Percentiles rank a stretch among this genome's conserved stretches.
Evolutionary conservation across 64 coral and sea anemone genomes (phyloP).

Genomic region (Anthopleura sola): DNA sequence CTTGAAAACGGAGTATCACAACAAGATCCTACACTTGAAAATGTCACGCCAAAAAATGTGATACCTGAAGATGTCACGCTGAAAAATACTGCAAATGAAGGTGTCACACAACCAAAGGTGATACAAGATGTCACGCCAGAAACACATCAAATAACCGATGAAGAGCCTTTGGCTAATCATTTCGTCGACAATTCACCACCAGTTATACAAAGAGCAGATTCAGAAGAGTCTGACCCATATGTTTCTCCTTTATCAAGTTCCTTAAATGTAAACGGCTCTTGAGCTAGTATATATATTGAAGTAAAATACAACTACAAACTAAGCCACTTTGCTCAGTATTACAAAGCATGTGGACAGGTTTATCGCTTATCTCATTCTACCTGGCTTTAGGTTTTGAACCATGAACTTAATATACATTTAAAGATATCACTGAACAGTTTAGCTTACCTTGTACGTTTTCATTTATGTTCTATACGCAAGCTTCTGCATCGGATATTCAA

Average conservation of each 20-base stretch:
- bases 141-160: background rate
- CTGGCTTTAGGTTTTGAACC: no score
- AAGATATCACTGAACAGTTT: no score
- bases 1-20: background rate
- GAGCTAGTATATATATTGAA: background rate
- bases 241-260: constrained; percentile 5
- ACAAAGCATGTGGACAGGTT: no score
- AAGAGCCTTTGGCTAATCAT: background rate
- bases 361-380: no score
- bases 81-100: background rate
- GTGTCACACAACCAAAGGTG: background rate
- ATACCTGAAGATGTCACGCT: background rate
- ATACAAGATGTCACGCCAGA: background rate
- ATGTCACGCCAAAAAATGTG: background rate
- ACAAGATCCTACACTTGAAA: background rate
- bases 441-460: no score
- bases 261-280: background rate
- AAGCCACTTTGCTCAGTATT: no score
- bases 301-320: background rate
- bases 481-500: no score
- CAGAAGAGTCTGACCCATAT: constrained; percentile 6
- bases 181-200: background rate
- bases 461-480: no score
- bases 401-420: no score
- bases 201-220: background rate